A percentile compares a stretch with the other conserved stretches of the same genome.
phyloP scores from a whole-genome alignment of 30 jellyfish, hydroid and myxozoan species.

The Aurelia coerulea region DNA sequence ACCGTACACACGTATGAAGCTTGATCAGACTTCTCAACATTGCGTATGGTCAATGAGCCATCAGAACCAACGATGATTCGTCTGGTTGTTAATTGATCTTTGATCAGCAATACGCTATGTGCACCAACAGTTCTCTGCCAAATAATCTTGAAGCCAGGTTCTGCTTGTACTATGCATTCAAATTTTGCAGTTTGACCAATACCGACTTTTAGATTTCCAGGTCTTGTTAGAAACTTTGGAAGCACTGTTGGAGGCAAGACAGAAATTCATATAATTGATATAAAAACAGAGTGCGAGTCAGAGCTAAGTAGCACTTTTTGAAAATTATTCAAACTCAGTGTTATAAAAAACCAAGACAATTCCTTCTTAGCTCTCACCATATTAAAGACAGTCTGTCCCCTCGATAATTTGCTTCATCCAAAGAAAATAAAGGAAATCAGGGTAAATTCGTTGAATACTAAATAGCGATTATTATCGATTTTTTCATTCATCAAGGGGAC shows the following conservation, averaged over 20 bases:
- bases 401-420: too few relatives aligned
- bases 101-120: constrained; percentile 28
- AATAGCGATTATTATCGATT: too few relatives aligned
- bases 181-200: constrained; percentile 81
- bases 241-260: constrained; percentile 33
- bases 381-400: too few relatives aligned
- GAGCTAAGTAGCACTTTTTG: too few relatives aligned
- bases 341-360: too few relatives aligned
- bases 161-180: constrained; percentile 88
- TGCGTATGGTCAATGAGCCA: constrained; percentile 49
- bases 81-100: constrained; percentile 31
- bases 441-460: too few relatives aligned
- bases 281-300: neutral
- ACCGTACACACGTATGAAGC: constrained; percentile 79
- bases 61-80: constrained; percentile 33
- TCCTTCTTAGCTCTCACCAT: too few relatives aligned
- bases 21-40: constrained; percentile 75
- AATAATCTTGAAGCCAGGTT: constrained; percentile 50
- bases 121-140: constrained; percentile 76
- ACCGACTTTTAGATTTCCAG: constrained; percentile 82
- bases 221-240: constrained; percentile 79
- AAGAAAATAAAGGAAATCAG: too few relatives aligned
- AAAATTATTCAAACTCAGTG: too few relatives aligned
- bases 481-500: too few relatives aligned
- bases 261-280: neutral